Evolutionary conservation across 2,888 invertebrate species (phyloP), one percentile per base, ranked within the genome.

Genomic region (Zhuqinia jingwanae): DNA sequence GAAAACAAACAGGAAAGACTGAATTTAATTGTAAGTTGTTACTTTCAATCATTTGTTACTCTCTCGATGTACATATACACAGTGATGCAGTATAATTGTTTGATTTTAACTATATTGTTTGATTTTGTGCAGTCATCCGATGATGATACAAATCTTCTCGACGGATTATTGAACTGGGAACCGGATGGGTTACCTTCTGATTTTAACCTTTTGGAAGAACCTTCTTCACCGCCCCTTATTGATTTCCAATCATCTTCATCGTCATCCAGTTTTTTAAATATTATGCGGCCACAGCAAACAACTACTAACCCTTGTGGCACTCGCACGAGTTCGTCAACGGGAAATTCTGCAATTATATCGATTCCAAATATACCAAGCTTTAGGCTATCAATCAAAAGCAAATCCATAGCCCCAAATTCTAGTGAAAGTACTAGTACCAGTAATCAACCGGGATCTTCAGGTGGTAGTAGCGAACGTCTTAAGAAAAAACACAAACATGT

Each of bases 191-290:
- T 42, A 13, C 10, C 75, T 2, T 1, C 47, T 11, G 27, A 53
- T 13, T 53, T 75, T 27, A 27, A 53, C n/a, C 1, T 50, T 27
- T 11, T 47, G 10, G 75, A 30, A 11, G 75, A 11, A 53, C 27
- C 27, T 11, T 11, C 75, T 0, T 45, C 68, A 20, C 45, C 47
- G 13, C 68, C 11, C 10, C 45, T 22, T 2, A 47, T 45, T 20
- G 53, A 75, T 25, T 53, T 47, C 17, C 75, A 75, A n/a, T 60
- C 78, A 0, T 78, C 78, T 0, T 78, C 78, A n/a, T 78, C 78
- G 0, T 78, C 78, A n/a, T 78, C 78, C 11, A 63, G 27, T 47
- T 78, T 60, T 11, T 25, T 58, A 8, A 20, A 60, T 17, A 17
- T 76, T 20, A 15, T 78, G 22, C 63, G 15, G 45, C 77, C 58